Evolutionary conservation across 2,888 invertebrate genomes (phyloP), one percentile per base, ranked within the genome.

Genomic region (Drosophila subsilvestris): DNA sequence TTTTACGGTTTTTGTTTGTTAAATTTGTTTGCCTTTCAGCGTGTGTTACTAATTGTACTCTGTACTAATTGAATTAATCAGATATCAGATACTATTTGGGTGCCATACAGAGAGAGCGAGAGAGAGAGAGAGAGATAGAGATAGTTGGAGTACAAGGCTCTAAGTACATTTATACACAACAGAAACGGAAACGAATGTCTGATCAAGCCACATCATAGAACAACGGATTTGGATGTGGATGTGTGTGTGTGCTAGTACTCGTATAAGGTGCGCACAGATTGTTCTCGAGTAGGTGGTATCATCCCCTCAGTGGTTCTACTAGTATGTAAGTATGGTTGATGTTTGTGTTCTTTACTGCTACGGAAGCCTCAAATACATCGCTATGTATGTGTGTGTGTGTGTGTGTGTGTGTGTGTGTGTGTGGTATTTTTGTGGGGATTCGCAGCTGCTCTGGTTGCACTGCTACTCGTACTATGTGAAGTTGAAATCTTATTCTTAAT

Each of bases 361-460:
- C 73, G 80, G 86, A 87, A 81, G 88, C 81, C 86, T 81, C 86
- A 69, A 78, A 76, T 85, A 77, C 79, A 70, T 73, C 61, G 66
- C 71, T 72, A 72, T 61, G 49, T 49, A 20, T 58, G 27, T 48
- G n/a, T 50, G n/a, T 71, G 20, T 25, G 43, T 58, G 27, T 48
- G n/a, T 50, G n/a, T 71, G 20, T 25, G 43, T 61, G 49, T 49
- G 17, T 58, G 27, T 48, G n/a, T 50, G n/a, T 71, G 20, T 25
- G 43, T n/a, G 14, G 27, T 32, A 12, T 37, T 37, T 14, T 14
- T 37, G 6, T n/a, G n/a, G 37, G 14, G 2, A 8, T 27, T n/a
- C n/a, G 27, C 27, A 42, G 42, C 45, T 45, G 57, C 63, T 44
- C 29, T 48, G 25, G 25, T 22, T 42, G 3, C 22, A 45, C 32